Evolutionary conservation across 2,797 vertebrate genomes (phyloP).

Genomic region (Glossophaga mutica): DNA sequence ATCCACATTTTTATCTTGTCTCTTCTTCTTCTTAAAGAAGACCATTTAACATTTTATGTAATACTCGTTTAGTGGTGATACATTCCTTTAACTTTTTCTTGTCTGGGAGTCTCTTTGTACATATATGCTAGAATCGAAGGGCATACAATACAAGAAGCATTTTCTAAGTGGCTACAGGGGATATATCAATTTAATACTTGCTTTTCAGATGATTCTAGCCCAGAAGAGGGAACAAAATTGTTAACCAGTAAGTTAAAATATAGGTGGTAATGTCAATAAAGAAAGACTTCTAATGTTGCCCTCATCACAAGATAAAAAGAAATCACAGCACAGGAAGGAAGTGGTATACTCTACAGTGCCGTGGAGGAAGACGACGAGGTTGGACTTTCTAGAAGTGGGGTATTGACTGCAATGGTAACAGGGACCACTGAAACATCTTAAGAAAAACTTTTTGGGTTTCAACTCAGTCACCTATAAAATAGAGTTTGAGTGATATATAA

Average conservation of each 20-base stretch:
- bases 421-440: background rate
- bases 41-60: too few relatives aligned
- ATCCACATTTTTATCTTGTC: too few relatives aligned
- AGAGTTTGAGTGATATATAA: background rate
- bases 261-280: background rate
- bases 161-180: background rate
- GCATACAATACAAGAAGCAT: background rate
- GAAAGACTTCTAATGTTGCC: background rate
- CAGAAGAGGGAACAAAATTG: background rate
- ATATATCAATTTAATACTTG: background rate
- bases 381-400: background rate
- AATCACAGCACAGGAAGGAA: background rate
- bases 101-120: too few relatives aligned
- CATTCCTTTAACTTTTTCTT: too few relatives aligned
- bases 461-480: background rate
- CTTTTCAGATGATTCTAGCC: background rate
- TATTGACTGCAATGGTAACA: background rate
- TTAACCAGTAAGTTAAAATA: background rate
- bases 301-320: background rate
- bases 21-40: too few relatives aligned
- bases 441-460: background rate
- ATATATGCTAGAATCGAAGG: too few relatives aligned
- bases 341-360: too few relatives aligned
- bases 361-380: background rate
- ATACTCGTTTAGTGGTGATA: too few relatives aligned